Evolutionary conservation across 2,888 invertebrate genomes (phyloP).

Genomic region (Eupithecia inturbata): DNA sequence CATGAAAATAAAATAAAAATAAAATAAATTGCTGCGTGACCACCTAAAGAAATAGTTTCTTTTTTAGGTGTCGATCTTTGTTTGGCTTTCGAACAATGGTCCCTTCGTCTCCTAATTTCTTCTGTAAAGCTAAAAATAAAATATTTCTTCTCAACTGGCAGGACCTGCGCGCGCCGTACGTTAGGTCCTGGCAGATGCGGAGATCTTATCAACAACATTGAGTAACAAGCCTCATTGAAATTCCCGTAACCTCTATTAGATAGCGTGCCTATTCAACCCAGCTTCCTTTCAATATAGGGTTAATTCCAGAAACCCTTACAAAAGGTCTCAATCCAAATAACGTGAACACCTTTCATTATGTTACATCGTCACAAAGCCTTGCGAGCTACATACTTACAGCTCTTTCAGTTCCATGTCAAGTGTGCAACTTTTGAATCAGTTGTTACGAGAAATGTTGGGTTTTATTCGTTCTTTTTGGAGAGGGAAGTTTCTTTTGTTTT

Average conservation of each 20-base stretch:
- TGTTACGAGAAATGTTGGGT: slow-evolving; percentile 19
- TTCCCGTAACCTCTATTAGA: background rate
- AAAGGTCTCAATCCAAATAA: slow-evolving; percentile 2
- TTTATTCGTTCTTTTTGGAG: slow-evolving; percentile 10
- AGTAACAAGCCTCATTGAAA: too few relatives aligned
- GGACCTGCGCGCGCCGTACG: too few relatives aligned
- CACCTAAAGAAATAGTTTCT: too few relatives aligned
- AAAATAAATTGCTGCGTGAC: too few relatives aligned
- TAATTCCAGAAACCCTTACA: background rate
- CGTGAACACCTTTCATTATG: slow-evolving; percentile 1
- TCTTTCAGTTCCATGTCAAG: slow-evolving; percentile 20
- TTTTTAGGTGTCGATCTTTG: too few relatives aligned
- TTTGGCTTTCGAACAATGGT: background rate
- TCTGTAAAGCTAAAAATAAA: background rate
- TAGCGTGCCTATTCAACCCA: background rate
- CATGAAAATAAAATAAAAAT: too few relatives aligned
- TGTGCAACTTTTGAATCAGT: slow-evolving; percentile 23
- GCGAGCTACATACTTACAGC: background rate
- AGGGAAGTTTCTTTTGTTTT: slow-evolving; percentile 20
- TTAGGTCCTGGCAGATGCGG: too few relatives aligned
- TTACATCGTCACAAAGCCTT: background rate
- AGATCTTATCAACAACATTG: too few relatives aligned
- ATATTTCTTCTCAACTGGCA: too few relatives aligned
- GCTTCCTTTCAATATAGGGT: background rate
- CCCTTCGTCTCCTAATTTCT: background rate